phyloP scores from a whole-genome alignment of 2,797 vertebrate species.

The Anguilla anguilla region DNA sequence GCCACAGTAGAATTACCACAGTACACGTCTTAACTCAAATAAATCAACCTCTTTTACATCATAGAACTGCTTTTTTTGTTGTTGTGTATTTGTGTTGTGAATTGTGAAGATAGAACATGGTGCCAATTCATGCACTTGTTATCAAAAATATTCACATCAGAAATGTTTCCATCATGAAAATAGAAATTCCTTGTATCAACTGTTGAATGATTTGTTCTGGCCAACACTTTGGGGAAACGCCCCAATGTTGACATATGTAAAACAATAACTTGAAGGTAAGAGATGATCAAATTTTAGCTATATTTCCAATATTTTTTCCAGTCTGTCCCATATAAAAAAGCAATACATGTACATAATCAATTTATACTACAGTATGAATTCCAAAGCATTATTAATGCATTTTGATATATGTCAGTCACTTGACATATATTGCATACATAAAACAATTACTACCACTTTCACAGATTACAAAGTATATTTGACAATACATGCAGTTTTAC shows the following conservation, averaged over 20 bases:
- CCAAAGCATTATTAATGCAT: neutral
- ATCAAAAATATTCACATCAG: conserved; percentile 20
- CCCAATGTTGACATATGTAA: neutral
- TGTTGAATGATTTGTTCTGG: neutral
- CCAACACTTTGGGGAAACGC: neutral
- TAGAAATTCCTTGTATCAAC: conserved; percentile 10
- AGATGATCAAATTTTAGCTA: neutral
- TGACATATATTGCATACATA: neutral
- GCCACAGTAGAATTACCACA: neutral
- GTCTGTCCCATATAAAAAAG: neutral
- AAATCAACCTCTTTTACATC: conserved; percentile 31
- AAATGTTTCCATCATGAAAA: conserved; percentile 42
- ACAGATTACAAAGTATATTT: neutral
- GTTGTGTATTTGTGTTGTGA: conserved; percentile 20
- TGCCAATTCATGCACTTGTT: conserved; percentile 37
- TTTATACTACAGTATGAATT: neutral
- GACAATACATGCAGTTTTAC: neutral
- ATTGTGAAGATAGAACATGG: conserved; percentile 39
- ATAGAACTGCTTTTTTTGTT: conserved; percentile 27
- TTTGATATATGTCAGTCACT: neutral
- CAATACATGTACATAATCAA: neutral
- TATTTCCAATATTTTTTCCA: neutral
- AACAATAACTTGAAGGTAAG: neutral
- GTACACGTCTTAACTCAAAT: conserved; percentile 40
- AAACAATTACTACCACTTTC: conserved; percentile 4